These are phyloP conservation scores for Gisinianus flammeolus DNA, from an alignment of 2,888 invertebrate genomes.

Conservation along the genomic window DNA sequence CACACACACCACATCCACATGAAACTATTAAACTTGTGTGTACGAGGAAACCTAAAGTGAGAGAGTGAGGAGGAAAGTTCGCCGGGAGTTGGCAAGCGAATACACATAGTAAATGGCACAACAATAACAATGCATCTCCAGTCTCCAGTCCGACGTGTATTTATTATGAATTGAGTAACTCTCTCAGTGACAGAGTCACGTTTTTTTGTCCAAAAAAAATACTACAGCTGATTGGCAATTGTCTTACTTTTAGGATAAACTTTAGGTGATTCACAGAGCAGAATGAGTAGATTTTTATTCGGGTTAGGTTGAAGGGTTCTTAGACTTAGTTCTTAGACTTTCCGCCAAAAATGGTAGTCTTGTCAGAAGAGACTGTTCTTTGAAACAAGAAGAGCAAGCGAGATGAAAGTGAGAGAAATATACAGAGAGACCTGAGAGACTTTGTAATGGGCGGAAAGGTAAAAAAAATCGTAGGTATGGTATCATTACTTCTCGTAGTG, in stretches of 20 bases:
- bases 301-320: slow-evolving; percentile 14
- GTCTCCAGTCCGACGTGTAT: neutral
- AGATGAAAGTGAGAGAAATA: too few species aligned
- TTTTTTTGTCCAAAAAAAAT: slow-evolving; percentile 13
- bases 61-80: too few species aligned
- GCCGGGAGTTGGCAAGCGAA: too few species aligned
- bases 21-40: too few species aligned
- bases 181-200: slow-evolving; percentile 20
- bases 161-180: slow-evolving; percentile 14
- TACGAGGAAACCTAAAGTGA: too few species aligned
- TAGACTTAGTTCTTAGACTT: neutral
- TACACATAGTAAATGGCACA: too few species aligned
- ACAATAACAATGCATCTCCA: neutral
- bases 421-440: too few species aligned
- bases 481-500: too few species aligned
- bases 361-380: neutral
- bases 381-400: too few species aligned
- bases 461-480: too few species aligned
- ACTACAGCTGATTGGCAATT: slow-evolving; percentile 19
- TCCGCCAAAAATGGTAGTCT: neutral
- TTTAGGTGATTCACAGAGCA: neutral
- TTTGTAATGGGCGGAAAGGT: too few species aligned
- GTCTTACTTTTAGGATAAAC: slow-evolving; percentile 17
- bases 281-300: slow-evolving; percentile 27
- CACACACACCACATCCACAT: too few species aligned